phyloP scores from a whole-genome alignment of 2,797 vertebrate species.

The Valencia hispanica region DNA sequence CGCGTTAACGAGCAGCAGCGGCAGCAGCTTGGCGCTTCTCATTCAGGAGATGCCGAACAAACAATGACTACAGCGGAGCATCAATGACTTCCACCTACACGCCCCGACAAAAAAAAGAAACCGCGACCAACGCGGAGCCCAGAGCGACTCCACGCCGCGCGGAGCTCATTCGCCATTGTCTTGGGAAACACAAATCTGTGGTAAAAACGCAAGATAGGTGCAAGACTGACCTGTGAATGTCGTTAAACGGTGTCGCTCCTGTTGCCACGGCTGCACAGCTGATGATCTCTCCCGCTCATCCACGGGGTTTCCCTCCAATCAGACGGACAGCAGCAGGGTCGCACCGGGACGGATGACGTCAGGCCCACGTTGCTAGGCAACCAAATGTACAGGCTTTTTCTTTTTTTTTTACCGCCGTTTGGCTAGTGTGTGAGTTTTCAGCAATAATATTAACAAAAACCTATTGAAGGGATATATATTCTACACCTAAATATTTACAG shows the following conservation, averaged over 20 bases:
- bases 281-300: slow-evolving; percentile 82
- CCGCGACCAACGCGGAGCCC: neutral
- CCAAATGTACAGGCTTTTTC: slow-evolving; percentile 51
- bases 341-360: slow-evolving; percentile 89
- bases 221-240: slow-evolving; percentile 72
- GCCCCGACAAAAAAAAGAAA: neutral
- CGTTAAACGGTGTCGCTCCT: slow-evolving; percentile 63
- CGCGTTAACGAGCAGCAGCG: slow-evolving; percentile 16
- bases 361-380: slow-evolving; percentile 85
- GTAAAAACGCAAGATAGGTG: neutral
- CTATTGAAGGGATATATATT: neutral
- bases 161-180: accelerated
- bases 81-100: slow-evolving; percentile 42
- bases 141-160: neutral
- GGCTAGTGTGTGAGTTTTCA: neutral
- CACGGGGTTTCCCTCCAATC: slow-evolving; percentile 98
- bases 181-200: neutral
- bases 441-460: neutral
- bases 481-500: neutral
- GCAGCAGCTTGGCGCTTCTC: slow-evolving; percentile 27
- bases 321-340: slow-evolving; percentile 88
- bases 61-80: slow-evolving; percentile 72
- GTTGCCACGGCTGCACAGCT: slow-evolving; percentile 81
- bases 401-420: neutral
- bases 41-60: slow-evolving; percentile 65